Evolutionary conservation across 1,140 invertebrate species (phyloP).

Genomic region (Drosophila seguyi): DNA sequence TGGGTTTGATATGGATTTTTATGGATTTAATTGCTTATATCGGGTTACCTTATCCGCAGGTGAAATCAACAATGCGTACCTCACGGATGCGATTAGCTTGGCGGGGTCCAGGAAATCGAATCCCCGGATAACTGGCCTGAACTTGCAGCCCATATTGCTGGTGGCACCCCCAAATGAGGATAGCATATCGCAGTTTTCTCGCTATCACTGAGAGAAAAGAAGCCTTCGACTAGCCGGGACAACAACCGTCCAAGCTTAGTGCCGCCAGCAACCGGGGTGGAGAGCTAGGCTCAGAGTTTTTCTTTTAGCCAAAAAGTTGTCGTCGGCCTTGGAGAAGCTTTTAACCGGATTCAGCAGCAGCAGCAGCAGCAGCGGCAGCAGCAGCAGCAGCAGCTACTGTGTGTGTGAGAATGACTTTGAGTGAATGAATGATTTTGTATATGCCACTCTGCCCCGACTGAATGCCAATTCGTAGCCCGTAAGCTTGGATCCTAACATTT

Average conservation of each 20-base stretch:
- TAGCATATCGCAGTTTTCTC: constrained; percentile 91
- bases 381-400: constrained; percentile 7
- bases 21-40: neutral
- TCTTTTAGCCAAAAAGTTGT: constrained; percentile 18
- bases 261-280: constrained; percentile 25
- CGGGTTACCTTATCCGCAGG: constrained; percentile 86
- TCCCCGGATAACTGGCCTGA: constrained; percentile 86
- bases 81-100: constrained; percentile 92
- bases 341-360: constrained; percentile 25
- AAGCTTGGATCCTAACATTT: constrained; percentile 41
- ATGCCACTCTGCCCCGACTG: constrained; percentile 55
- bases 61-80: constrained; percentile 94
- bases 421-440: constrained; percentile 37
- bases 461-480: constrained; percentile 59
- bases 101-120: constrained; percentile 92
- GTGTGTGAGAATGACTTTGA: constrained; percentile 27
- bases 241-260: constrained; percentile 37
- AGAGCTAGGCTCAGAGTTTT: constrained; percentile 22
- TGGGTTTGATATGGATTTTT: constrained; percentile 58
- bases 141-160: constrained; percentile 92
- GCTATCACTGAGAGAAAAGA: constrained; percentile 75
- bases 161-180: constrained; percentile 87
- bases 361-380: too few relatives aligned
- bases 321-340: constrained; percentile 23
- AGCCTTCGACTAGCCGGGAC: constrained; percentile 18